Evolutionary conservation across 2,888 invertebrate species (phyloP).

Genomic region (Ommatoiulus sabulosus): DNA sequence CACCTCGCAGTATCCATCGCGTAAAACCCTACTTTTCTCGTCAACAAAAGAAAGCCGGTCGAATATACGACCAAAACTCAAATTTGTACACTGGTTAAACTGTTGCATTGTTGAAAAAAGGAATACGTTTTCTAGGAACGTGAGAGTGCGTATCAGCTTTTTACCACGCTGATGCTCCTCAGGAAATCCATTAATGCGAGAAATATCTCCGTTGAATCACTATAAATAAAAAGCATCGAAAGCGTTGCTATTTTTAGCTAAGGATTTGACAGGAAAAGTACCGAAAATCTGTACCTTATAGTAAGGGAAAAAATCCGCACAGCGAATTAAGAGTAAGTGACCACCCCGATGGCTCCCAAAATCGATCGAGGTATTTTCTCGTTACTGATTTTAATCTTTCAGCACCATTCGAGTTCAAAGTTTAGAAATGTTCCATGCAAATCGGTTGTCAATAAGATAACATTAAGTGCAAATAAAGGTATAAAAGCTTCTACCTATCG

Average conservation of each 20-base stretch:
- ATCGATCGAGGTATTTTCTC: no score
- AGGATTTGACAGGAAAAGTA: neutral
- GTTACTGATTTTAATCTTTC: no score
- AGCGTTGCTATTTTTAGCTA: neutral
- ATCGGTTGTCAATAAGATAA: no score
- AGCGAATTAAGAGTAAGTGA: no score
- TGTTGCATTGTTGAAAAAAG: neutral
- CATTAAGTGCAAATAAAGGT: no score
- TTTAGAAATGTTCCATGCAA: no score
- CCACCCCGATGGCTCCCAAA: no score
- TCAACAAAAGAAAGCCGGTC: neutral
- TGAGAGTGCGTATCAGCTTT: neutral
- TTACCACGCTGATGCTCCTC: neutral
- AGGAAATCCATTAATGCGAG: neutral
- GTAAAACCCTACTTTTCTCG: neutral
- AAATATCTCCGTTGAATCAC: neutral
- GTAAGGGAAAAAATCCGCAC: no score
- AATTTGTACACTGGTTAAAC: slow-evolving; percentile 16
- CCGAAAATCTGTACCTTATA: neutral
- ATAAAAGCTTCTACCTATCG: no score
- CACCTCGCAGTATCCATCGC: neutral
- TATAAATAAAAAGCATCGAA: neutral
- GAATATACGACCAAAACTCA: neutral
- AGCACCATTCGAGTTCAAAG: no score
- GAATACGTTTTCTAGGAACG: neutral